A percentile compares a stretch with the other conserved stretches of the same genome.
These are phyloP conservation scores for Benthosema pterotum DNA, from an alignment of 2,797 vertebrate genomes.

Conservation along the genomic window DNA sequence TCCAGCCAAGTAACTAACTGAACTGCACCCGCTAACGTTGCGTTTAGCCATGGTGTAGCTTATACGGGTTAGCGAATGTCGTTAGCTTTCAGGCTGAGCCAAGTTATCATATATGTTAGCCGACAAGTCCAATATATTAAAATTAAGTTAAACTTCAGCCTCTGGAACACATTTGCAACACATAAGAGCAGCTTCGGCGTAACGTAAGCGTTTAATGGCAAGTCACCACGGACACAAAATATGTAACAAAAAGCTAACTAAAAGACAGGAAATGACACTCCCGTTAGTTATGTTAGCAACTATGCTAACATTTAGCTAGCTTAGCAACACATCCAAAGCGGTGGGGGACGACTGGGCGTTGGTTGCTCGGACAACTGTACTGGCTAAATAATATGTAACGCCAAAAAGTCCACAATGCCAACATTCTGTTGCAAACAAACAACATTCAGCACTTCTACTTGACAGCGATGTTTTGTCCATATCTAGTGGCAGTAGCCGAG, in stretches of 20 bases:
- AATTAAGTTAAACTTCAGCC: conserved; percentile 25
- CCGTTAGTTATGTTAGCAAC: conserved; percentile 58
- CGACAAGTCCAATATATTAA: conserved; percentile 32
- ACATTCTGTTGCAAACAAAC: not conserved
- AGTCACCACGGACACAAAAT: not conserved
- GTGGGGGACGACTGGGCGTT: conserved; percentile 74
- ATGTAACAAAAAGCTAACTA: conserved; percentile 21
- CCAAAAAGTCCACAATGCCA: not conserved
- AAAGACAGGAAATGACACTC: conserved; percentile 73
- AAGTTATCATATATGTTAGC: conserved; percentile 38
- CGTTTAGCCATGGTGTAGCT: not conserved
- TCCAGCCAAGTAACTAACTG: no score
- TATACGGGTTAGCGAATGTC: conserved; percentile 1
- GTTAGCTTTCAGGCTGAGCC: conserved; percentile 8
- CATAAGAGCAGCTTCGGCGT: not conserved
- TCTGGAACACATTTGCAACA: not conserved
- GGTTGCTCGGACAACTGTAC: conserved; percentile 72
- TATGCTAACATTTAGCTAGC: conserved; percentile 51
- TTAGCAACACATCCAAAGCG: conserved; percentile 55
- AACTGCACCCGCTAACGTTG: no score
- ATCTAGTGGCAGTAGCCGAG: conserved; percentile 13
- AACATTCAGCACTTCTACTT: not conserved
- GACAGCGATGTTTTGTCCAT: not conserved
- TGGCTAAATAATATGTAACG: conserved; percentile 37
- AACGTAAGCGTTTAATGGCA: not conserved